These are phyloP conservation scores for Cantharis nigra DNA, from an alignment of 2,888 invertebrate species.

Conservation along the genomic window DNA sequence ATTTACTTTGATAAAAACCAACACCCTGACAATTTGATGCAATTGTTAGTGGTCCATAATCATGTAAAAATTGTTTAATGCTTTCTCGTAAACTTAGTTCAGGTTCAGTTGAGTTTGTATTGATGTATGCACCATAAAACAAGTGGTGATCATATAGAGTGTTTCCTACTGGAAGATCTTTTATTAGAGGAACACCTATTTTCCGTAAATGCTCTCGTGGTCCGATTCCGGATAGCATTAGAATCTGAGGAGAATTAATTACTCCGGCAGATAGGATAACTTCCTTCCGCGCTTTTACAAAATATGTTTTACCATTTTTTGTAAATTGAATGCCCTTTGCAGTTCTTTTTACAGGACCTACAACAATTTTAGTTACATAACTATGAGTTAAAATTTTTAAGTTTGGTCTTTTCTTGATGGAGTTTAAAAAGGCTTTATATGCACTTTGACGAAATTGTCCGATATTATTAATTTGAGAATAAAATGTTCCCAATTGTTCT, in stretches of 20 bases:
- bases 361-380: constrained; percentile 61
- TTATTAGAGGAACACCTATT: too few relatives aligned
- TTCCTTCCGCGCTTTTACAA: constrained; percentile 65
- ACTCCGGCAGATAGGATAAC: constrained; percentile 78
- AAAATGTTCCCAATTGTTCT: constrained; percentile 64
- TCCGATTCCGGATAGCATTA: constrained; percentile 55
- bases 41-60: neutral
- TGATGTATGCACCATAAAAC: neutral
- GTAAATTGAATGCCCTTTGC: constrained; percentile 63
- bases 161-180: neutral
- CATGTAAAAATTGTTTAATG: neutral
- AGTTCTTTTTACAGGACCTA: constrained; percentile 57
- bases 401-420: constrained; percentile 59
- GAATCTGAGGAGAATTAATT: constrained; percentile 52
- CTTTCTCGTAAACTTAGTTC: neutral
- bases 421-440: constrained; percentile 64
- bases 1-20: neutral
- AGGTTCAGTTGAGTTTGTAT: neutral
- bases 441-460: constrained; percentile 64
- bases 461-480: constrained; percentile 63
- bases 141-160: neutral
- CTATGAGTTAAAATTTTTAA: constrained; percentile 62
- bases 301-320: constrained; percentile 52
- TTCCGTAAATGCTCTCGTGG: constrained; percentile 69
- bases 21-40: neutral